phyloP scores from a whole-genome alignment of 2,888 invertebrate genomes.

The Nasonia oneida region DNA sequence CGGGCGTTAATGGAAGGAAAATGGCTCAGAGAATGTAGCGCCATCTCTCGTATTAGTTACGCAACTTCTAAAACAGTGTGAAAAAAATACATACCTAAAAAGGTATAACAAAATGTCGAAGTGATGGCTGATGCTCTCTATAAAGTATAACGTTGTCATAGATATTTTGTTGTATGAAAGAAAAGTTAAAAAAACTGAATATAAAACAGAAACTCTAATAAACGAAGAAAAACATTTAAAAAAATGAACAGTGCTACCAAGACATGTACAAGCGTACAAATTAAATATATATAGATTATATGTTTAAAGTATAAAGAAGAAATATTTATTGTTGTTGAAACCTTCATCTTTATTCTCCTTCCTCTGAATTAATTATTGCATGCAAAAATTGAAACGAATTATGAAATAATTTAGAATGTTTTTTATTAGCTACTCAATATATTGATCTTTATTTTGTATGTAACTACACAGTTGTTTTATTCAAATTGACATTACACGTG shows the following conservation, averaged over 20 bases:
- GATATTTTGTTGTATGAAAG: slow-evolving; percentile 78
- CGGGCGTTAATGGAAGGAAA: slow-evolving; percentile 11
- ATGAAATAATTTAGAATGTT: background rate
- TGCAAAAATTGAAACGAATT: too few species aligned
- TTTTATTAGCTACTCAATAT: background rate
- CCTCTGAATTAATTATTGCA: background rate
- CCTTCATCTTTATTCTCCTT: background rate
- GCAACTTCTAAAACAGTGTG: slow-evolving; percentile 53
- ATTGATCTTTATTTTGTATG: background rate
- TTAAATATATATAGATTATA: slow-evolving; percentile 76
- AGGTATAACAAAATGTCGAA: slow-evolving; percentile 32
- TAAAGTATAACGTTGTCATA: slow-evolving; percentile 75
- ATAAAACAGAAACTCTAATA: slow-evolving; percentile 60
- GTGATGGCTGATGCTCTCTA: slow-evolving; percentile 56
- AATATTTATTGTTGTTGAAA: background rate
- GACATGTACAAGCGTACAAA: slow-evolving; percentile 76
- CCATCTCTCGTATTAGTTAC: slow-evolving; percentile 47
- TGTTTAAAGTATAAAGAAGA: slow-evolving; percentile 76
- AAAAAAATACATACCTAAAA: slow-evolving; percentile 41
- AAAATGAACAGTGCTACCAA: slow-evolving; percentile 60
- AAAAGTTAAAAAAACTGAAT: slow-evolving; percentile 63
- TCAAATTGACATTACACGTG: too few species aligned
- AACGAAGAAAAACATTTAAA: slow-evolving; percentile 55
- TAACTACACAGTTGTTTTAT: background rate
- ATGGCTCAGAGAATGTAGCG: slow-evolving; percentile 17